Conservation (phyloP, 2,113 vertebrate genomes). For the Cichladusa arquata region DNA sequence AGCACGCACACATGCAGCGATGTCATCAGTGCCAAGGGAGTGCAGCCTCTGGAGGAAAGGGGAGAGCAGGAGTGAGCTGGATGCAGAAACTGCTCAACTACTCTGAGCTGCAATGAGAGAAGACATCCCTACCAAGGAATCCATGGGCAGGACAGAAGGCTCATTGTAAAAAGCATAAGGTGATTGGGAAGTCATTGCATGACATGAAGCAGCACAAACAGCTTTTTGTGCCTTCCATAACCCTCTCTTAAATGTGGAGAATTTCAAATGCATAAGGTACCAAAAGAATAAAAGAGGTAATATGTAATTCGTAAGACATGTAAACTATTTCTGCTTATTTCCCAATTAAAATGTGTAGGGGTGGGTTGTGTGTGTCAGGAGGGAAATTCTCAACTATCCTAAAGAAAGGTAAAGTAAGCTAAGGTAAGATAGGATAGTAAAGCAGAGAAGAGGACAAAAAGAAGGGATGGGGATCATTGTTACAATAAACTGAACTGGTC, state of each 20-base stretch:
- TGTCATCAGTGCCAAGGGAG: neutral
- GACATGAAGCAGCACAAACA: neutral
- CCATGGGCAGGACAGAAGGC: neutral
- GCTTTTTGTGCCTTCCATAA: neutral
- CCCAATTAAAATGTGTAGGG: neutral
- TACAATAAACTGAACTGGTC: neutral
- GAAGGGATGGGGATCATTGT: neutral
- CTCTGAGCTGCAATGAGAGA: neutral
- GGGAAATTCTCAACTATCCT: neutral
- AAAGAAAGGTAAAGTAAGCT: neutral
- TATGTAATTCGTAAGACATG: neutral
- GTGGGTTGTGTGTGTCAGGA: neutral
- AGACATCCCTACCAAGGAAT: neutral
- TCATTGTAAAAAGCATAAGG: neutral
- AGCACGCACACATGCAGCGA: neutral
- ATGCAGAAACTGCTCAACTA: neutral
- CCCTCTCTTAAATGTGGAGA: neutral
- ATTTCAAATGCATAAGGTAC: neutral
- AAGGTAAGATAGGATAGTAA: neutral
- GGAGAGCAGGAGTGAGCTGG: neutral
- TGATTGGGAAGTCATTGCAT: neutral
- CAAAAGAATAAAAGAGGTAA: neutral
- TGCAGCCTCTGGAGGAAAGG: neutral
- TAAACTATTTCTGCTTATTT: constrained; percentile 18
- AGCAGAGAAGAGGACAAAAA: neutral